Evolutionary conservation across 2,888 invertebrate genomes (phyloP), one percentile per base, ranked within the genome.

Genomic region (Melanostoma mellinum): DNA sequence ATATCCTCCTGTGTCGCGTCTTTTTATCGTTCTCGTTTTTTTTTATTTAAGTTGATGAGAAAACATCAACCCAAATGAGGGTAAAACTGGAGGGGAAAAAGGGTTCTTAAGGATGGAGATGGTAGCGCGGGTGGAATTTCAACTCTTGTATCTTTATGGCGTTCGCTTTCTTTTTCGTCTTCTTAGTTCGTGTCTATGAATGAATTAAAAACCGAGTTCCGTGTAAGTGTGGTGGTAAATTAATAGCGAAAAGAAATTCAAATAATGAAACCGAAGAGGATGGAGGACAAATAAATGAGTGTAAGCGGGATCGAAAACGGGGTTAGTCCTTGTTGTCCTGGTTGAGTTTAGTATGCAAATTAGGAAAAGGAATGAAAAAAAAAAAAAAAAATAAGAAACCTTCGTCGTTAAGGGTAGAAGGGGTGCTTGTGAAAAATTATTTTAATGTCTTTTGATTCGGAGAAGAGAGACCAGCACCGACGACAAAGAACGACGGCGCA

Each of bases 301-400:
- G 75, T 55, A 75, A 84, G 84, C 74, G 71, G 74, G 84, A 84
- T 38, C 32, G 71, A 71, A 61, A 67, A 71, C 46, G 67, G 67
- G 79, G 79, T 84, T 84, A 75, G 69, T 73, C 71, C 67, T 71
- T 79, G 65, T 67, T 61, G 71, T 67, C 58, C 73, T 74, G 58
- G 74, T 48, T 69, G 67, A 79, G 84, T 79, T 84, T 84, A 79
- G 79, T 84, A 84, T 84, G 84, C 84, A 84, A 84, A 84, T 84
- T 84, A 79, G 84, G 74, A 74, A 74, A 56, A 69, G 72, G 55
- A 81, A 81, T 75, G 71, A 67, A 63, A 30, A 76, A 60, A 68
- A 55, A 58, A 71, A 74, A 69, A 56, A 75, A 44, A 65, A 35
- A 63, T 58, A 69, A 74, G 38, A 44, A 38, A 65, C 65, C 73